phyloP scores from a whole-genome alignment of 2,113 vertebrate genomes.

The Girardinichthys multiradiatus region DNA sequence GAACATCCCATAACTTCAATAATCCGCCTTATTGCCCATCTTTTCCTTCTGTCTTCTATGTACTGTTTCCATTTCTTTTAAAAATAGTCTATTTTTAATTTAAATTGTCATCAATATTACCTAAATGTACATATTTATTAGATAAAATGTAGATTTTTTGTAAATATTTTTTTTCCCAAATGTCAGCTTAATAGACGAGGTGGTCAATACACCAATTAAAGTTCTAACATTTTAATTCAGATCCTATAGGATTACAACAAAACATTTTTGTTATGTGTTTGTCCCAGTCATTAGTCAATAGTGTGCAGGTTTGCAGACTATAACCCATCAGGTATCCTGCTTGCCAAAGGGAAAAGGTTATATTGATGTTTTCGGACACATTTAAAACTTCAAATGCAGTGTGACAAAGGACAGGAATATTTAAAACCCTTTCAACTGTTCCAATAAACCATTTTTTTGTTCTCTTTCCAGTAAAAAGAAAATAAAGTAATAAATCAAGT shows the following conservation, averaged over 20 bases:
- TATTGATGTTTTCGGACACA: background rate
- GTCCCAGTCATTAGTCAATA: background rate
- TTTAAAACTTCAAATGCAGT: background rate
- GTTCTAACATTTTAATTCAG: background rate
- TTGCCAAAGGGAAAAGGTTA: background rate
- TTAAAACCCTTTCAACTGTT: too few relatives aligned
- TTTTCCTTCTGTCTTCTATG: background rate
- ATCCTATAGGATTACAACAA: background rate
- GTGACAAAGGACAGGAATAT: background rate
- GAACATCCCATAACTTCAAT: conserved; percentile 1
- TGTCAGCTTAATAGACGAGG: too few relatives aligned
- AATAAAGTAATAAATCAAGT: too few relatives aligned
- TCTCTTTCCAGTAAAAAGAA: background rate
- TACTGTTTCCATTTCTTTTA: background rate
- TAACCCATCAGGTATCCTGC: background rate
- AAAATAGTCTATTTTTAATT: background rate
- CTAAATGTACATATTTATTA: background rate
- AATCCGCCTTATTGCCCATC: background rate
- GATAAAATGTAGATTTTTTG: background rate
- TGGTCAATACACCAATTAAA: too few relatives aligned
- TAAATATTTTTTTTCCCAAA: background rate
- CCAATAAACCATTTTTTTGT: too few relatives aligned
- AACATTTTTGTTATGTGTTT: too few relatives aligned
- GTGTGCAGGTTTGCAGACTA: background rate
- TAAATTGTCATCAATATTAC: background rate